Conservation (phyloP, 2,113 vertebrate species). For the Tachycineta bicolor region DNA sequence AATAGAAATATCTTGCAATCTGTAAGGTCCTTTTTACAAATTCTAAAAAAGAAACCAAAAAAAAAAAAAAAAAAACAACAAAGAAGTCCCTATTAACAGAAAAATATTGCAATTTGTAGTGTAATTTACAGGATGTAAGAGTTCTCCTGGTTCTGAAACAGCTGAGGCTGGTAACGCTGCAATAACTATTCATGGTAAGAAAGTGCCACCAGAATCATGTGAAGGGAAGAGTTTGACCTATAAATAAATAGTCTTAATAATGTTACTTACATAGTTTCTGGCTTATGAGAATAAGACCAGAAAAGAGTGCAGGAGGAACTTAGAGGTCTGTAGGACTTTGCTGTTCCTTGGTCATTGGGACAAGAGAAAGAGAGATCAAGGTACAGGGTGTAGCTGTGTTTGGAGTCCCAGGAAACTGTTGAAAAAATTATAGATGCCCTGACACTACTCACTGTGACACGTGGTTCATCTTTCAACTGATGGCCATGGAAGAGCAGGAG, state of each 20-base stretch:
- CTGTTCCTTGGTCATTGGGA: not conserved
- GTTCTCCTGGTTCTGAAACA: not conserved
- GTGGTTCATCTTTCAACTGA: not conserved
- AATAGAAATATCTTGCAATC: not conserved
- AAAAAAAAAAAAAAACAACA: too few species aligned
- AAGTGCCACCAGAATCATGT: not conserved
- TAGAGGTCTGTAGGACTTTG: not conserved
- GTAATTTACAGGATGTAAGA: not conserved
- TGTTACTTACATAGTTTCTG: not conserved
- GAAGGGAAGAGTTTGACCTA: not conserved
- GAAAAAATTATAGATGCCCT: not conserved
- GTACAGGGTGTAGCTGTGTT: not conserved
- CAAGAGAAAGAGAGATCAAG: not conserved
- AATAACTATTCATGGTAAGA: not conserved
- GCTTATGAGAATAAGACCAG: not conserved
- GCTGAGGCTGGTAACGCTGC: not conserved
- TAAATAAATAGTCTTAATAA: not conserved
- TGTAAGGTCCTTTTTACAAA: not conserved
- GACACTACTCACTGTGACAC: not conserved
- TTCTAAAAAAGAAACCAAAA: not conserved
- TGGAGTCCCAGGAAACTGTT: not conserved
- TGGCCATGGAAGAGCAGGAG: rapidly evolving
- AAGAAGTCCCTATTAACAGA: not conserved
- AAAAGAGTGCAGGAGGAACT: not conserved
- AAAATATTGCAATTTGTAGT: not conserved